These are phyloP conservation scores for Dynastes hyllus DNA, from an alignment of 2,888 invertebrate species.

Conservation along the genomic window DNA sequence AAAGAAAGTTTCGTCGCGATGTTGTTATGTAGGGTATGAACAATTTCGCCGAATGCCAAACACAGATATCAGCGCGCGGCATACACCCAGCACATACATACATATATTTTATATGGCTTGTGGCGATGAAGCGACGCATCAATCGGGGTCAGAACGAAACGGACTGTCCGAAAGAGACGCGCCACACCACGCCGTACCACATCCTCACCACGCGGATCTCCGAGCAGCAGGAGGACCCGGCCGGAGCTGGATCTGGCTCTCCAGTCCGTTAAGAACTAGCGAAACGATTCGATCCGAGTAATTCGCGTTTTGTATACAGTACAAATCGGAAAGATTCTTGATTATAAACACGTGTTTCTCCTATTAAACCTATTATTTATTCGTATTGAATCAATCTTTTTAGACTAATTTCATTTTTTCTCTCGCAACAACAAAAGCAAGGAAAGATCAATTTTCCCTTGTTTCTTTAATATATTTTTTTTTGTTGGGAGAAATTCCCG, in stretches of 20 bases:
- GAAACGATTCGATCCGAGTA: not conserved
- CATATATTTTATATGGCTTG: slow-evolving; percentile 35
- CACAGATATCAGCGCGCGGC: not conserved
- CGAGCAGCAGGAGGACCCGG: not conserved
- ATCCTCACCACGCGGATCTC: slow-evolving; percentile 1
- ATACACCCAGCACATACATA: slow-evolving; percentile 8
- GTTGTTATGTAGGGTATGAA: slow-evolving; percentile 53
- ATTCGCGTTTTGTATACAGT: too few relatives aligned
- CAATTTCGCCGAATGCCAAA: slow-evolving; percentile 44
- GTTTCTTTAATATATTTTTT: not conserved
- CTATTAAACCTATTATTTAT: too few relatives aligned
- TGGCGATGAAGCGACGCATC: slow-evolving; percentile 32
- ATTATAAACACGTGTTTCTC: too few relatives aligned
- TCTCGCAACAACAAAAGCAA: too few relatives aligned
- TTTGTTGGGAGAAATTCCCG: not conserved
- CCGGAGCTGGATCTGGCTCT: not conserved
- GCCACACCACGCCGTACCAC: not conserved
- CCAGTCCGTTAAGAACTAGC: slow-evolving; percentile 26
- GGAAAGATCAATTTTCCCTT: not conserved
- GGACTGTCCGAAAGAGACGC: slow-evolving; percentile 8
- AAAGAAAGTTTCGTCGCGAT: slow-evolving; percentile 54
- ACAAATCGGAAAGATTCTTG: too few relatives aligned
- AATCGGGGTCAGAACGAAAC: slow-evolving; percentile 57
- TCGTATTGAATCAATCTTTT: too few relatives aligned
- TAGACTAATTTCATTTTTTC: too few relatives aligned